Percentiles rank a stretch among this genome's conserved stretches.
These are phyloP conservation scores for Drosophila rufa DNA, from an alignment of 1,140 invertebrate genomes.

Conservation along the genomic window DNA sequence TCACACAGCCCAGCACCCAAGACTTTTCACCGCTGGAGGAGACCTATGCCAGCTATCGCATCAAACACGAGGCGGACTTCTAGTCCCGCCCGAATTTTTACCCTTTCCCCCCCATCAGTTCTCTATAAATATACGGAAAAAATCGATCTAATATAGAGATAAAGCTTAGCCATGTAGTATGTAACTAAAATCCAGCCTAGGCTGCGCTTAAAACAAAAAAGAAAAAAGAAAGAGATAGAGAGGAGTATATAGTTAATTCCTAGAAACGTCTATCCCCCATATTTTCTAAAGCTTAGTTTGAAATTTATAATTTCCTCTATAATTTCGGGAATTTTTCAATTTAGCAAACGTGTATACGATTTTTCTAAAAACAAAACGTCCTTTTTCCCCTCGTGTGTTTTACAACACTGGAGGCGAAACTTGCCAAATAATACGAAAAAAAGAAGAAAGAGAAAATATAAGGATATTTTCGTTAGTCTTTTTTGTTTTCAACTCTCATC, in stretches of 20 bases:
- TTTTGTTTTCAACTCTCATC: slow-evolving; percentile 67
- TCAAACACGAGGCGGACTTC: slow-evolving; percentile 82
- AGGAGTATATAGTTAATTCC: slow-evolving; percentile 57
- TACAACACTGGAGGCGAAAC: slow-evolving; percentile 65
- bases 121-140: slow-evolving; percentile 31
- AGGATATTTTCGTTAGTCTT: slow-evolving; percentile 42
- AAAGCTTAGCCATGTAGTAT: slow-evolving; percentile 61
- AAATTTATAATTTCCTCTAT: slow-evolving; percentile 41
- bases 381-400: slow-evolving; percentile 70
- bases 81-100: slow-evolving; percentile 45
- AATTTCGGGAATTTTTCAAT: slow-evolving; percentile 63
- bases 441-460: slow-evolving; percentile 25
- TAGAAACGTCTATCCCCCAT: slow-evolving; percentile 39
- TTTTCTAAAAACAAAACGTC: slow-evolving; percentile 77
- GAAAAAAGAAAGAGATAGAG: slow-evolving; percentile 31
- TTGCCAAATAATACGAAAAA: slow-evolving; percentile 69
- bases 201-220: slow-evolving; percentile 38
- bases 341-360: slow-evolving; percentile 79
- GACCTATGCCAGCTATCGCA: slow-evolving; percentile 84
- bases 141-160: slow-evolving; percentile 47
- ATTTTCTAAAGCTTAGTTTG: slow-evolving; percentile 48
- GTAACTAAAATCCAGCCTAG: slow-evolving; percentile 53
- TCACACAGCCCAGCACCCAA: slow-evolving; percentile 74
- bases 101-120: slow-evolving; percentile 17
- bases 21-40: slow-evolving; percentile 83